Base-by-base conservation (phyloP, 2,888 invertebrate species). In the Gerris lacustris region DNA sequence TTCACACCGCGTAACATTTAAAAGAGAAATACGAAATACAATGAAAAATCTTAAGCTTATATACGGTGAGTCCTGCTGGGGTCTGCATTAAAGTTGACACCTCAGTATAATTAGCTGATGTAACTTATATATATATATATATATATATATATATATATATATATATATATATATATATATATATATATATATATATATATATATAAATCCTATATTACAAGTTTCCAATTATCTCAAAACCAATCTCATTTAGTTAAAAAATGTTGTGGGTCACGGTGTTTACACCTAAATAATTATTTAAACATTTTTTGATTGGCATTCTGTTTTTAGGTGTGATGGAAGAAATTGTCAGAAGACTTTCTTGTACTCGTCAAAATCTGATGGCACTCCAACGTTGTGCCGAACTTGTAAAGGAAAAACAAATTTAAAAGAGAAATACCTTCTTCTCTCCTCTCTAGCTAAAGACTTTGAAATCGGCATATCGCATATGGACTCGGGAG, bases 401-500 rank as follows among this genome's bases (percentile, higher is more conserved):
- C 55, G 55, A 9, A 9, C 9, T 9, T 55, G 55, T 15, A 55
- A 55, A 9, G 9, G 11, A 11, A 15, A 55, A 9, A 55, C 15
- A 55, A 55, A 55, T 55, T 55, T 55, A 55, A 55, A 55, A 55
- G 55, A 55, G 2, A 55, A 55, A 55, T 55, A 55, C 5, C 55
- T 55, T 11, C 55, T 55, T 11, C 15, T 55, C 9, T 11, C 9
- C 55, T 11, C 11, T 2, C 55, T 55, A 17, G 75, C 76, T 17
- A 66, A 68, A 15, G 75, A 75, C 70, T 76, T 73, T 67, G 71
- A 71, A 31, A 69, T 69, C 63, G 77, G 74, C 6, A 77, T 80
- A 67, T 77, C 79, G 5, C 77, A 80, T 0, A 83, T 87, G 82
- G 84, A 88, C 18, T 79, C 81, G 0, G 84, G 86, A 74, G 80